These are phyloP conservation scores for Denticeps clupeoides DNA, from an alignment of 2,797 vertebrate species.

Conservation along the genomic window DNA sequence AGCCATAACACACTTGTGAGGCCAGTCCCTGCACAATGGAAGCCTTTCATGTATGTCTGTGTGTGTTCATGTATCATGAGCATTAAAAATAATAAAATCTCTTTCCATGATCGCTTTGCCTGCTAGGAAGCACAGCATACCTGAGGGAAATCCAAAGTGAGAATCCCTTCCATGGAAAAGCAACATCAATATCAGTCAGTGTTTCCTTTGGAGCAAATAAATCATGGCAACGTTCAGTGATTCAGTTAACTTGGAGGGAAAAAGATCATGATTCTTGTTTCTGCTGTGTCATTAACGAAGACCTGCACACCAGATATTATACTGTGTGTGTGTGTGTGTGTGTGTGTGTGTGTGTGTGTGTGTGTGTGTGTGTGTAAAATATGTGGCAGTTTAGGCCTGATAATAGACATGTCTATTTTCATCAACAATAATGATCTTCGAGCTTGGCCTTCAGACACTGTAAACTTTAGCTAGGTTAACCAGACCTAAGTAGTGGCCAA, in stretches of 20 bases:
- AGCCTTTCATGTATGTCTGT: constrained; percentile 9
- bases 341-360: background rate
- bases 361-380: background rate
- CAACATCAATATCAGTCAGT: constrained; percentile 28
- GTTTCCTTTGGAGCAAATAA: constrained; percentile 28
- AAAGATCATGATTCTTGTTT: background rate
- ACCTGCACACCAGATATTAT: background rate
- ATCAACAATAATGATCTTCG: too few relatives aligned
- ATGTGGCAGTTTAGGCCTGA: too few relatives aligned
- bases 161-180: constrained; percentile 32
- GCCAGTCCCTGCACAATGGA: constrained; percentile 4
- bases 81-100: too few relatives aligned
- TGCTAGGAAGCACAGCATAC: constrained; percentile 28
- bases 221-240: constrained; percentile 21
- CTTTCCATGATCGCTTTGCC: constrained; percentile 22
- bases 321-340: constrained; percentile 3
- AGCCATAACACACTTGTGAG: constrained; percentile 7
- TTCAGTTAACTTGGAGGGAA: background rate
- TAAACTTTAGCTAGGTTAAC: too few relatives aligned
- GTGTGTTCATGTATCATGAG: background rate
- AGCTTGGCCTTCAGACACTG: too few relatives aligned
- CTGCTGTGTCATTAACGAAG: background rate
- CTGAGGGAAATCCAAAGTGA: constrained; percentile 12
- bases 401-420: too few relatives aligned
- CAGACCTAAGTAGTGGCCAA: too few relatives aligned